phyloP scores from a whole-genome alignment of 2,888 invertebrate genomes.

The Shargacucullia verbasci region DNA sequence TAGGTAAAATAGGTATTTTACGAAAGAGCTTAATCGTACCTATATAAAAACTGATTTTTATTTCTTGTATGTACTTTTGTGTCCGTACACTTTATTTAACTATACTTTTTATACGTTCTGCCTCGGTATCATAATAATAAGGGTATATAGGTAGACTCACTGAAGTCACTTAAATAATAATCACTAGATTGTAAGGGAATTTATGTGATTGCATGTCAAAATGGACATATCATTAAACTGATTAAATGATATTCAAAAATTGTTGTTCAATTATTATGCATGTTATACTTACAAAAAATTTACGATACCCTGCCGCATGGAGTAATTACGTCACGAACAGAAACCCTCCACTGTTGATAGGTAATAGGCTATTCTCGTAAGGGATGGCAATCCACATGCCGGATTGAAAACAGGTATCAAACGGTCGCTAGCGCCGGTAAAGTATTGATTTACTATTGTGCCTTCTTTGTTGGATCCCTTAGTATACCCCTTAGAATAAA shows the following conservation, averaged over 20 bases:
- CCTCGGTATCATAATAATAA: conserved; percentile 26
- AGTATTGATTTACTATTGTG: too few species aligned
- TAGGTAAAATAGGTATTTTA: neutral
- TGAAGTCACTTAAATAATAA: conserved; percentile 38
- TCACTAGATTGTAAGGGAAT: conserved; percentile 62
- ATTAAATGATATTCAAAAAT: conserved; percentile 68
- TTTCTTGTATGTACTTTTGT: neutral
- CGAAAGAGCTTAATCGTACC: conserved; percentile 1
- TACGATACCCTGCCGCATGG: too few species aligned
- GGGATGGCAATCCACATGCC: too few species aligned
- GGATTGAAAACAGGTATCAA: too few species aligned
- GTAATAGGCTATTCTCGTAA: too few species aligned
- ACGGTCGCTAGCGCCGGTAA: too few species aligned
- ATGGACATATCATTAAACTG: conserved; percentile 73
- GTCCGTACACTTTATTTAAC: conserved; percentile 1
- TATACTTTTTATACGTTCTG: conserved; percentile 27
- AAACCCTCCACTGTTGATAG: too few species aligned
- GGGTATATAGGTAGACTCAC: conserved; percentile 27
- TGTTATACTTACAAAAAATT: too few species aligned
- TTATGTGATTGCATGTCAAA: conserved; percentile 75
- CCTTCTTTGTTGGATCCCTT: too few species aligned
- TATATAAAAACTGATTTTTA: too few species aligned
- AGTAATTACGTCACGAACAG: too few species aligned
- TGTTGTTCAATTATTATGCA: conserved; percentile 55
- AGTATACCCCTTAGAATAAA: too few species aligned